Conservation (phyloP, 2,888 invertebrate genomes). For the Callinectes sapidus region DNA sequence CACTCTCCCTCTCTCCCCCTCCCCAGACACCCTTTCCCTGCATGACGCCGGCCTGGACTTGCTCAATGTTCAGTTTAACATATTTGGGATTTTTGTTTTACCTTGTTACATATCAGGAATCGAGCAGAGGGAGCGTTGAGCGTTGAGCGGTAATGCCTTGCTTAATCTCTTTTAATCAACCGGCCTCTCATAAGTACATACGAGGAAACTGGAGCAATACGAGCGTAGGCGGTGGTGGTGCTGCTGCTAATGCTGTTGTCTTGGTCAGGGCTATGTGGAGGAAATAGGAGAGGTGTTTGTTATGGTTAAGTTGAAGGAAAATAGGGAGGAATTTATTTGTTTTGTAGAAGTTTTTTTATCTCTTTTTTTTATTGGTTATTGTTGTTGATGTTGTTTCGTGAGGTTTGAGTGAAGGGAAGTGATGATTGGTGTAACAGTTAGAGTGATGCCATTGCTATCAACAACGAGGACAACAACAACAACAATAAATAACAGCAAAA, state of each 20-base stretch:
- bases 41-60: not conserved
- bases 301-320: not conserved
- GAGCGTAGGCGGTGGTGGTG: not conserved
- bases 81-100: slow-evolving; percentile 26
- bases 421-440: no score
- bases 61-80: not conserved
- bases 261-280: not conserved
- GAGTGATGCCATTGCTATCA: no score
- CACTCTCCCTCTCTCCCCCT: slow-evolving; percentile 26
- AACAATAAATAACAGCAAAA: no score
- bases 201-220: not conserved
- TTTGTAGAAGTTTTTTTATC: not conserved
- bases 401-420: no score
- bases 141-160: slow-evolving; percentile 19
- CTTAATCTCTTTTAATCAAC: slow-evolving; percentile 31
- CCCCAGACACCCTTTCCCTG: not conserved
- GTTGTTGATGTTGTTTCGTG: not conserved
- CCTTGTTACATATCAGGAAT: slow-evolving; percentile 24
- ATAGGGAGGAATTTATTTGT: not conserved
- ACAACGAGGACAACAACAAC: no score
- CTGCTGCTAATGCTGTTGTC: slow-evolving; percentile 6
- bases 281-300: not conserved
- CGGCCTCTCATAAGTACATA: not conserved
- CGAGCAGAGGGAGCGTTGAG: not conserved
- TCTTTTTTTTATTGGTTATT: not conserved